These are phyloP conservation scores for Aproaerema taeniolella DNA, from an alignment of 2,888 invertebrate species.

Conservation along the genomic window DNA sequence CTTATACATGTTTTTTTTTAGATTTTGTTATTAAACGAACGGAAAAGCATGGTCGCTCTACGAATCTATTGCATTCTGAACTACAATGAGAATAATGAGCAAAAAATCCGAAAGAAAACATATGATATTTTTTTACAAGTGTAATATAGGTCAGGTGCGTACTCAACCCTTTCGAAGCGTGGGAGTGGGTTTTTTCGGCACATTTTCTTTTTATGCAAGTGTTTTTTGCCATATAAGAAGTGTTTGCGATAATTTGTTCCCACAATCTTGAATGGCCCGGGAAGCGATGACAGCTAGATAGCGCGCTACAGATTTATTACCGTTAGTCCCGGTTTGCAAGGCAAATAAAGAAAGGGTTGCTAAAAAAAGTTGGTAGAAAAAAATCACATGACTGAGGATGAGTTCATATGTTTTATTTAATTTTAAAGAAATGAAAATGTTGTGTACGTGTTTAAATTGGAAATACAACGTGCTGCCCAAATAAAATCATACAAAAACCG, in stretches of 20 bases:
- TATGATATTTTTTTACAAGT: slow-evolving; percentile 43
- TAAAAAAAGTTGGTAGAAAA: too few relatives aligned
- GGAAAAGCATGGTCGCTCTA: slow-evolving; percentile 35
- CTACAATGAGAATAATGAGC: slow-evolving; percentile 57
- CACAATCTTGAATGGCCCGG: slow-evolving; percentile 58
- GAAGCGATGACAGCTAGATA: slow-evolving; percentile 69
- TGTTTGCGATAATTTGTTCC: slow-evolving; percentile 77
- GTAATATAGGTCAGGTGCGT: slow-evolving; percentile 76
- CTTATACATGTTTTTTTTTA: too few relatives aligned
- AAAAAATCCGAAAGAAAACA: slow-evolving; percentile 67
- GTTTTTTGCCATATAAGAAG: slow-evolving; percentile 56
- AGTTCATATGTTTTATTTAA: too few relatives aligned
- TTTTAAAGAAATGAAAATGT: too few relatives aligned
- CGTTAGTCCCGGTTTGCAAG: slow-evolving; percentile 40
- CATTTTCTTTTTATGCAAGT: slow-evolving; percentile 55
- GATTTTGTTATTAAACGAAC: too few relatives aligned
- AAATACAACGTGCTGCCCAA: too few relatives aligned
- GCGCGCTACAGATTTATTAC: slow-evolving; percentile 46
- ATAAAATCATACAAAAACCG: too few relatives aligned
- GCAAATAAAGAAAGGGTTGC: slow-evolving; percentile 28
- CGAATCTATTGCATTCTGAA: slow-evolving; percentile 41
- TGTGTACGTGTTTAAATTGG: too few relatives aligned
- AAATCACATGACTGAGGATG: too few relatives aligned
- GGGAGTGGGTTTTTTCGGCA: slow-evolving; percentile 47
- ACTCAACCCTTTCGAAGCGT: slow-evolving; percentile 72